A percentile compares a stretch with the other conserved stretches of the same genome.
These are phyloP conservation scores for Sericinus montela DNA, from an alignment of 2,888 invertebrate species.

Conservation along the genomic window DNA sequence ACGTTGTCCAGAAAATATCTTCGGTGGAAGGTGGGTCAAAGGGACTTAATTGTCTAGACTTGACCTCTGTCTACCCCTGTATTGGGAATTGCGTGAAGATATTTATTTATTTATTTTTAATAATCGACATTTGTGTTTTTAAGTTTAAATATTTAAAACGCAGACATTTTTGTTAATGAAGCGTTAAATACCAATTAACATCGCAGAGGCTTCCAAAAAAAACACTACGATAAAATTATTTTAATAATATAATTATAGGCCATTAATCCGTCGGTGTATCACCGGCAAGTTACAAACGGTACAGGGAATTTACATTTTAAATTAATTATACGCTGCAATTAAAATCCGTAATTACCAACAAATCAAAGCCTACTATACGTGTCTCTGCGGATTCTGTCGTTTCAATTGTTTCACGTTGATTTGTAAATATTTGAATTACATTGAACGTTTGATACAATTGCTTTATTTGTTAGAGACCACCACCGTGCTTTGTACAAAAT, in stretches of 20 bases:
- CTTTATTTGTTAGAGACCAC: not conserved
- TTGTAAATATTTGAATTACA: not conserved
- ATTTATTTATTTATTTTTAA: no score
- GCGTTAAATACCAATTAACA: not conserved
- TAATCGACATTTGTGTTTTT: no score
- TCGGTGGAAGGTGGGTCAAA: no score
- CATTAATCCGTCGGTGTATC: not conserved
- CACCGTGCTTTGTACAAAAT: no score
- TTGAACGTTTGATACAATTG: not conserved
- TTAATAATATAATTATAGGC: not conserved
- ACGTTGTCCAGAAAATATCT: no score
- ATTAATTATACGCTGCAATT: constrained; percentile 2
- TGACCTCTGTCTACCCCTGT: no score
- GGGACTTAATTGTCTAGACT: no score
- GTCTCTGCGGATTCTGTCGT: not conserved
- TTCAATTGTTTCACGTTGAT: not conserved
- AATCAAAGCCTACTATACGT: not conserved
- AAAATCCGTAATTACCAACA: not conserved
- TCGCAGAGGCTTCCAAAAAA: not conserved
- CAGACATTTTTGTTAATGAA: no score
- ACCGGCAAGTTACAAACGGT: not conserved
- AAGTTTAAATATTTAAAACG: no score
- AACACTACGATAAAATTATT: not conserved
- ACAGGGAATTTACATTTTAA: constrained; percentile 3
- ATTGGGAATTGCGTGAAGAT: no score